These are phyloP conservation scores for Acipenser transmontanus DNA, from an alignment of 2,797 vertebrate genomes.

Conservation along the genomic window DNA sequence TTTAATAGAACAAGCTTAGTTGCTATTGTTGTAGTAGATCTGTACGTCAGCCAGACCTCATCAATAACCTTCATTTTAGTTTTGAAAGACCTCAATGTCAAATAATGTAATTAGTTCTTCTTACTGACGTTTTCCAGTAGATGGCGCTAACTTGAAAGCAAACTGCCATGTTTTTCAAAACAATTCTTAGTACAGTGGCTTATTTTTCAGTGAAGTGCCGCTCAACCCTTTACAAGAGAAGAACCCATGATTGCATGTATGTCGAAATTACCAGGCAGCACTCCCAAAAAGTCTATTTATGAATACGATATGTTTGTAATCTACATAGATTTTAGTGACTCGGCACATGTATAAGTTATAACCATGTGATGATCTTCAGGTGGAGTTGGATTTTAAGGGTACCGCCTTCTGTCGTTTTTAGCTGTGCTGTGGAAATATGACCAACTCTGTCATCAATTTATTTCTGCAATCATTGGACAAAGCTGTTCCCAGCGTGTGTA, in stretches of 20 bases:
- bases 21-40: neutral
- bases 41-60: neutral
- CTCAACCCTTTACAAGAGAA: neutral
- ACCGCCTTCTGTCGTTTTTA: slow-evolving; percentile 1
- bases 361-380: slow-evolving; percentile 8
- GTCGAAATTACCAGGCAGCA: slow-evolving; percentile 6
- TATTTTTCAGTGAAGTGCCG: neutral
- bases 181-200: neutral
- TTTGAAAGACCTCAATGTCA: neutral
- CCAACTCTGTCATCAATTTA: neutral
- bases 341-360: no score
- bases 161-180: neutral
- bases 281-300: neutral
- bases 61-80: neutral
- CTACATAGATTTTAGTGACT: neutral
- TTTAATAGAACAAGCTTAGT: neutral
- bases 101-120: neutral
- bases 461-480: slow-evolving; percentile 2
- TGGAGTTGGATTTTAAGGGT: neutral
- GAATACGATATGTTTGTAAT: neutral
- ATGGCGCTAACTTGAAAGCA: slow-evolving; percentile 15
- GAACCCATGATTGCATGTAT: slow-evolving; percentile 1
- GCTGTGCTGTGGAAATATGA: slow-evolving; percentile 12
- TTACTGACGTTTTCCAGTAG: slow-evolving; percentile 1
- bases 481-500: neutral